Conservation (phyloP, 2,797 vertebrate genomes). For the Monodelphis domestica region DNA sequence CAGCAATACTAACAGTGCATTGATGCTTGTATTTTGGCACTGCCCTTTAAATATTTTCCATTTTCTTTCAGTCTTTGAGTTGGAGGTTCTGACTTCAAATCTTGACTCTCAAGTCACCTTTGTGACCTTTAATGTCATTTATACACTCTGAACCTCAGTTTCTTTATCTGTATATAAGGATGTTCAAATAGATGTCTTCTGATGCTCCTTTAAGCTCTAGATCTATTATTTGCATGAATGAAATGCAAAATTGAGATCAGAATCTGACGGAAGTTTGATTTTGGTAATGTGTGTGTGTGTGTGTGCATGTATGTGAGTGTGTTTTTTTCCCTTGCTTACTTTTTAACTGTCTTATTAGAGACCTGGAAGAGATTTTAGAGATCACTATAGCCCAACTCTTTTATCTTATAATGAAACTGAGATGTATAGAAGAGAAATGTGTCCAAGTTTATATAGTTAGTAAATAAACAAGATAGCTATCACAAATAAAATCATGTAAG, state of each 20-base stretch:
- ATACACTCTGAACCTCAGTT: not conserved
- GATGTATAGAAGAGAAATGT: not conserved
- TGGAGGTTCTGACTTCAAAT: not conserved
- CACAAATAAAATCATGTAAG: not conserved
- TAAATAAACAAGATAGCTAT: not conserved
- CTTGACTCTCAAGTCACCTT: not conserved
- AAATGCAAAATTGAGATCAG: not conserved
- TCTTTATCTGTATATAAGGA: not conserved
- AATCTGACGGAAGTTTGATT: not conserved
- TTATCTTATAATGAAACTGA: not conserved
- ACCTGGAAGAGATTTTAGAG: not conserved
- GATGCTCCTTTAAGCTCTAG: not conserved
- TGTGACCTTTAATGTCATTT: not conserved
- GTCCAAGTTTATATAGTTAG: not conserved
- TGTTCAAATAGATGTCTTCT: not conserved
- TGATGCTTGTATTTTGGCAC: not conserved
- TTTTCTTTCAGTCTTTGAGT: not conserved
- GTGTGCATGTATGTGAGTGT: not conserved
- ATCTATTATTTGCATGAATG: not conserved
- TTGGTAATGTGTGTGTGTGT: not conserved
- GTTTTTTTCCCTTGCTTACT: not conserved
- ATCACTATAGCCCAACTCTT: not conserved
- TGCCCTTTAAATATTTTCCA: not conserved
- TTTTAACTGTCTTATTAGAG: not conserved
- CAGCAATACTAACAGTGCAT: not conserved